These are phyloP conservation scores for Leptatherina wallacei DNA, from an alignment of 2,797 vertebrate species.

Conservation along the genomic window DNA sequence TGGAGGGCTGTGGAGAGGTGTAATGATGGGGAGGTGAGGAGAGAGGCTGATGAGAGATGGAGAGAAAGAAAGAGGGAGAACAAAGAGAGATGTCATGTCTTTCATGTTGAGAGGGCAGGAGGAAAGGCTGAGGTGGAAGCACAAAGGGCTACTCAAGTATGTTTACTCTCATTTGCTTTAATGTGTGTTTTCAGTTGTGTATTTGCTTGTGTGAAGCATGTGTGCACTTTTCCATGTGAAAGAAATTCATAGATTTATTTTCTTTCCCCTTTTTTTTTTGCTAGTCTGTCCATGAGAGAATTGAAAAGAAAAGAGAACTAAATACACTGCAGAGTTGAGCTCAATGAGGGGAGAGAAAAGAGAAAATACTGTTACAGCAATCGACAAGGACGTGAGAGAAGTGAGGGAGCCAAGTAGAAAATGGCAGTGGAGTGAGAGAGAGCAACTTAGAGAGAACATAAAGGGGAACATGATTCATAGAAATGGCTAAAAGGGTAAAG, in stretches of 20 bases:
- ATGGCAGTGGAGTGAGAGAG: constrained; percentile 32
- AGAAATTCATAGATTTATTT: constrained; percentile 14
- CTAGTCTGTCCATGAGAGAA: constrained; percentile 22
- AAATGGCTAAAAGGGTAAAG: constrained; percentile 43
- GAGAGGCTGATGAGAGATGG: constrained; percentile 62
- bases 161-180: constrained; percentile 26
- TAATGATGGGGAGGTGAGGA: constrained; percentile 66
- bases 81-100: constrained; percentile 67
- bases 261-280: not conserved
- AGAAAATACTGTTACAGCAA: constrained; percentile 33
- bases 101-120: constrained; percentile 59
- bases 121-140: constrained; percentile 64
- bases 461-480: constrained; percentile 53
- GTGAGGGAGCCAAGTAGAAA: constrained; percentile 45
- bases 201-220: constrained; percentile 19
- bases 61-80: constrained; percentile 41
- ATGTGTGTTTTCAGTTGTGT: constrained; percentile 29
- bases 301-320: constrained; percentile 19
- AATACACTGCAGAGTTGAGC: constrained; percentile 30
- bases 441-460: constrained; percentile 32
- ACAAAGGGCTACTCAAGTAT: constrained; percentile 63
- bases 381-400: constrained; percentile 36
- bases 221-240: constrained; percentile 41
- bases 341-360: not conserved
- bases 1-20: constrained; percentile 46